phyloP scores from a whole-genome alignment of 2,113 vertebrate genomes.

The Epinephelus lanceolatus region DNA sequence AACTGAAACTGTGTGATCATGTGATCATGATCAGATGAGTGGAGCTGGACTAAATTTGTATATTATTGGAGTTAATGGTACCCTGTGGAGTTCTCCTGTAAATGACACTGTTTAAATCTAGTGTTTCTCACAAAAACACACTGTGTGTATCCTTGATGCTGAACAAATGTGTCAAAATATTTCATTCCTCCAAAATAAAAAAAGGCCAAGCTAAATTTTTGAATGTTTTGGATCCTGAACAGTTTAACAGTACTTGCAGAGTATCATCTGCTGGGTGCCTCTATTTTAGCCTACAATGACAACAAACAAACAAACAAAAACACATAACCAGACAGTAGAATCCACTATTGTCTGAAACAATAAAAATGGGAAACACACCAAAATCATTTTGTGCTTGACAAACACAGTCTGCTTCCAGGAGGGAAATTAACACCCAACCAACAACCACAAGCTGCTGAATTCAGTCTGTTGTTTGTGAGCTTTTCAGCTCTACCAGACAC shows the following conservation, averaged over 20 bases:
- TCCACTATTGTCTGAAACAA: constrained; percentile 27
- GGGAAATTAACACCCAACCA: constrained; percentile 44
- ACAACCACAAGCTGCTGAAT: constrained; percentile 27
- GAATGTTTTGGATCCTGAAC: neutral
- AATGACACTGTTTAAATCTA: too few species aligned
- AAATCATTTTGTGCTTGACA: constrained; percentile 38
- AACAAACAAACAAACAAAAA: neutral
- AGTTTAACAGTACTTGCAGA: neutral
- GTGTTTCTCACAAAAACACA: neutral
- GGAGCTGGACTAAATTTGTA: neutral
- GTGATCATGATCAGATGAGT: neutral
- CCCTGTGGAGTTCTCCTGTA: neutral
- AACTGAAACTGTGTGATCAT: neutral
- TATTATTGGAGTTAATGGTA: too few species aligned
- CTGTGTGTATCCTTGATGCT: neutral
- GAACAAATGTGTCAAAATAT: neutral
- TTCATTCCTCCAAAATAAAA: neutral
- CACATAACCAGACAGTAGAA: neutral
- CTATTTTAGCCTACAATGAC: neutral
- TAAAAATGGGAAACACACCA: constrained; percentile 46
- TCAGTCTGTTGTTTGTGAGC: constrained; percentile 20
- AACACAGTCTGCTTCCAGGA: constrained; percentile 42
- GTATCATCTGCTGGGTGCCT: neutral
- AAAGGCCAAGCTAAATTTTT: neutral
- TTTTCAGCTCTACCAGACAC: constrained; percentile 28